Base-by-base conservation (phyloP, 2,888 invertebrate species). In the Kuschelorhynchus macadamiae region DNA sequence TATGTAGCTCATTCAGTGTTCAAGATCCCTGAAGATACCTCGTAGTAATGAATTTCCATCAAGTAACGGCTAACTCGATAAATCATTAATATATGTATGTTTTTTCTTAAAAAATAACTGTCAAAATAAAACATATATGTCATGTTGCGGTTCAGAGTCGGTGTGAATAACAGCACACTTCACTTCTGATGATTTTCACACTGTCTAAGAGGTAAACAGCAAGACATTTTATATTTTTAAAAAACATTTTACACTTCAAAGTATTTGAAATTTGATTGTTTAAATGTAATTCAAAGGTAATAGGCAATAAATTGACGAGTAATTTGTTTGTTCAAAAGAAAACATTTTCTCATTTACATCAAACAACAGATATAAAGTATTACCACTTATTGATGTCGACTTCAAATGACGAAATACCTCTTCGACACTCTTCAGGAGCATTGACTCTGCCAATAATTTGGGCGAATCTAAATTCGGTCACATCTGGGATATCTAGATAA, bases 211-310 rank as follows among this genome's bases (percentile, higher is more conserved):
- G 9, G 32, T 32, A 9, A 32, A 8, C 5, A 25, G 52, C 36
- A 61, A 61, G 52, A 61, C 52, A 50, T 61, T 61, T 61, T 36
- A 50, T 52, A 21, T 61, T 61, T 50, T 39, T n/a, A 61, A 61
- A 41, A 53, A 62, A 62, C 53, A 39, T 62, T 62, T 52, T 62
- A 53, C 52, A 62, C 53, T 53, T 42, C 41, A 53, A 53, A 53
- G 7, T 53, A 53, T 25, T 12, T 12, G 12, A 42, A 53, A 52
- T 53, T 62, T 16, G 53, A 53, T 14, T 62, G 44, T 62, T 50
- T 62, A 53, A 62, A 52, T 25, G 42, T 52, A 53, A 62, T n/a
- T 53, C 42, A 53, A 53, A 41, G 53, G 52, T 36, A 11, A 36
- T 7, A 12, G 11, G 11, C 3, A 4, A 36, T 33, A 59, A 59